A percentile compares a stretch with the other conserved stretches of the same genome.
Evolutionary conservation across 2,113 vertebrate genomes (phyloP).

Genomic region (Clarias gariepinus): DNA sequence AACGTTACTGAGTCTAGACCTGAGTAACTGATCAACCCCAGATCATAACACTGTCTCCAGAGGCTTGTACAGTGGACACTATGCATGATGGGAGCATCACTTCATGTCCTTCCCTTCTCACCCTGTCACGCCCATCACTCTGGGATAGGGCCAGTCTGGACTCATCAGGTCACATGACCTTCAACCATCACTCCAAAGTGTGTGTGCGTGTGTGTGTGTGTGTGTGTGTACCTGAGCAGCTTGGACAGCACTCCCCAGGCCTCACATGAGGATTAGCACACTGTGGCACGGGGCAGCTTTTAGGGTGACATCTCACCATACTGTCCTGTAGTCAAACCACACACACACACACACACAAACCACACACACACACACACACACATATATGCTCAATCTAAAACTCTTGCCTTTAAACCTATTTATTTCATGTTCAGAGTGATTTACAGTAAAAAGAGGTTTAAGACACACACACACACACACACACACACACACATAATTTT

Average conservation of each 20-base stretch:
- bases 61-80: no score
- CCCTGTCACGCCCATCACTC: no score
- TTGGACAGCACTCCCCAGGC: slow-evolving; percentile 55
- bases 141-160: no score
- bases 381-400: background rate
- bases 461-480: background rate
- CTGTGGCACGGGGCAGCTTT: slow-evolving; percentile 44
- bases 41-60: no score
- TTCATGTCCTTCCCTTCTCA: no score
- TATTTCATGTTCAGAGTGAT: no score
- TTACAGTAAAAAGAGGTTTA: no score
- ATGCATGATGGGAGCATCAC: no score
- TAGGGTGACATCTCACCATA: slow-evolving; percentile 48
- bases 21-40: no score
- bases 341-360: slow-evolving; percentile 10
- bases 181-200: background rate
- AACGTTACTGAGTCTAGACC: no score
- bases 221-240: slow-evolving; percentile 3
- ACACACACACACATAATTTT: background rate
- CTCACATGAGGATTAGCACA: slow-evolving; percentile 42
- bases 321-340: slow-evolving; percentile 44
- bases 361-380: background rate
- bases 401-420: no score
- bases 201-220: slow-evolving; percentile 41
- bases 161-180: no score